Evolutionary conservation across 2,113 vertebrate species (phyloP).

Genomic region (Felis catus): DNA sequence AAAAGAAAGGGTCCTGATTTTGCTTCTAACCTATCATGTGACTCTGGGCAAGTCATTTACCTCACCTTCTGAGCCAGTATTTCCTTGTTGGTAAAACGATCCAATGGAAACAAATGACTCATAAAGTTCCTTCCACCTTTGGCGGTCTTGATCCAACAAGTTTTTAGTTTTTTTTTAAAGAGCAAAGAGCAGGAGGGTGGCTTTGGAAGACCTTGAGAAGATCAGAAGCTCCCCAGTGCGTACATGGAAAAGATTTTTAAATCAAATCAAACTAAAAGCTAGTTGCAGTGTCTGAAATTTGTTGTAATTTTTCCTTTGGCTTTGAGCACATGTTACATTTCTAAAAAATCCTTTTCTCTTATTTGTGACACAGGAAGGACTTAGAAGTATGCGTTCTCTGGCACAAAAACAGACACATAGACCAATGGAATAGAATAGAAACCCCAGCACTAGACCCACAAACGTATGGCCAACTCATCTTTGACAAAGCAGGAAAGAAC

Average conservation of each 20-base stretch:
- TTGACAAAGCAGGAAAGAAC: no score
- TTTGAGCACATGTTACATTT: not conserved
- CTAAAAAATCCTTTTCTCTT: not conserved
- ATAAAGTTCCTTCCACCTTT: not conserved
- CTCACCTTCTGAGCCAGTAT: not conserved
- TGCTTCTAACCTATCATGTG: not conserved
- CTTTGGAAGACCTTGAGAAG: not conserved
- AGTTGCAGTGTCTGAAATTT: not conserved
- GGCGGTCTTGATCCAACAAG: not conserved
- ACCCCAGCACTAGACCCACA: no score
- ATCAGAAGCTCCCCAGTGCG: not conserved
- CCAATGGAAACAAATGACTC: not conserved
- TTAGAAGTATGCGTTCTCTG: not conserved
- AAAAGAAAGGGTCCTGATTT: not conserved
- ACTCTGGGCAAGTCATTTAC: not conserved
- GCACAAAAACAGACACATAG: no score
- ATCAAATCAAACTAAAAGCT: not conserved
- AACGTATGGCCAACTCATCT: no score
- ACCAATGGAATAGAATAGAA: no score
- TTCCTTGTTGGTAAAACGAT: conserved; percentile 3
- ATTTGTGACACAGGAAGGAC: not conserved
- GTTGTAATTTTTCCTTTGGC: not conserved
- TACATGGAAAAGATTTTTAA: not conserved
- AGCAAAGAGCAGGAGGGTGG: not conserved
- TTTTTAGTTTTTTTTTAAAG: not conserved